These are phyloP conservation scores for Hucho hucho DNA, from an alignment of 2,113 vertebrate genomes.

Conservation along the genomic window DNA sequence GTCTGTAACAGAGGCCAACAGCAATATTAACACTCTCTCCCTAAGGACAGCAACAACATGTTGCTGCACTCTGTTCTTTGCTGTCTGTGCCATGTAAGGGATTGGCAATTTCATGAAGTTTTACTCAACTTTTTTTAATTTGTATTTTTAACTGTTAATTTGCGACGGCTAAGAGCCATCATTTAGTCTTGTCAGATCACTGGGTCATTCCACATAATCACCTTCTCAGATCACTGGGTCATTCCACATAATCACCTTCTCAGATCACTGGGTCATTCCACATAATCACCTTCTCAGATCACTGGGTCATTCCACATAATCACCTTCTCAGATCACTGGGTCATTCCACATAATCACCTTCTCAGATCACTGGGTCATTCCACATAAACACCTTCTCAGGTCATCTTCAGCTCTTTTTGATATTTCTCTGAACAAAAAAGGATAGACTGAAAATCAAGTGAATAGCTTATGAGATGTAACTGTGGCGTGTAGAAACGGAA, in stretches of 20 bases:
- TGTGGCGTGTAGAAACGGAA: not conserved
- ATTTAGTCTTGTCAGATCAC: conserved; percentile 74
- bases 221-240: no score
- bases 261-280: no score
- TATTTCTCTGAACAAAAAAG: not conserved
- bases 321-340: no score
- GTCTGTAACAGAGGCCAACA: conserved; percentile 58
- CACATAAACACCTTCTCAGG: no score
- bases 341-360: no score
- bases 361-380: no score
- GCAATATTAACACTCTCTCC: conserved; percentile 45
- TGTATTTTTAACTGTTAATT: conserved; percentile 31
- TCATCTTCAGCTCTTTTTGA: not conserved
- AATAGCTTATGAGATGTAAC: not conserved
- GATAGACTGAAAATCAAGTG: not conserved
- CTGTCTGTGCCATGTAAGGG: conserved; percentile 78
- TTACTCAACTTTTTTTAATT: conserved; percentile 22
- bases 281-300: no score
- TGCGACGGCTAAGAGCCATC: not conserved
- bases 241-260: no score
- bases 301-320: no score
- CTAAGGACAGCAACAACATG: conserved; percentile 44
- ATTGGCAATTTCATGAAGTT: conserved; percentile 69
- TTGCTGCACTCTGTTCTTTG: conserved; percentile 21
- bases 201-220: conserved; percentile 61